phyloP scores from a whole-genome alignment of 1,140 invertebrate species.

The Phocides pigmalion region DNA sequence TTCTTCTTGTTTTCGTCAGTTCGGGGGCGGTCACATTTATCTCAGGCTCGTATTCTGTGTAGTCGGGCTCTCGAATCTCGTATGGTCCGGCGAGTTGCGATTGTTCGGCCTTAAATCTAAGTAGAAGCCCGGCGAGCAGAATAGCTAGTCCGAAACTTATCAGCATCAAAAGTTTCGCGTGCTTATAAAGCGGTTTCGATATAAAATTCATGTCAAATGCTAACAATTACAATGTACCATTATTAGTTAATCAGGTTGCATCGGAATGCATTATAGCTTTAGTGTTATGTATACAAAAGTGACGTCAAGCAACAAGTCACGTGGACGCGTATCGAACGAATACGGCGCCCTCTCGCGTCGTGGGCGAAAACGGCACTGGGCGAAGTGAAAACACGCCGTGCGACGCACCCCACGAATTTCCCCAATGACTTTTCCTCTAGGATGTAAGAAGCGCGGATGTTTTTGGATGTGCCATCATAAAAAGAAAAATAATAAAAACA shows the following conservation, averaged over 20 bases:
- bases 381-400: constrained; percentile 70
- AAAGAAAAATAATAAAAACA: no score
- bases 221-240: constrained; percentile 45
- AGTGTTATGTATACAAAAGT: constrained; percentile 15
- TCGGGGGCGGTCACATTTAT: constrained; percentile 67
- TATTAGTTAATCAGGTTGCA: constrained; percentile 44
- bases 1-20: constrained; percentile 67
- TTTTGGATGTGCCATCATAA: constrained; percentile 57
- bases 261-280: constrained; percentile 45
- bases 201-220: constrained; percentile 72
- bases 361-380: constrained; percentile 73
- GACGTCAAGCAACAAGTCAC: constrained; percentile 69
- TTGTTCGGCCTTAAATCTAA: constrained; percentile 58
- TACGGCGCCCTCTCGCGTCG: constrained; percentile 75
- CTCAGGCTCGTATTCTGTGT: constrained; percentile 59
- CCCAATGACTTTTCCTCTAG: constrained; percentile 73
- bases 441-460: constrained; percentile 57
- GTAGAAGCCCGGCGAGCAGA: constrained; percentile 57
- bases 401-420: constrained; percentile 78
- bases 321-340: constrained; percentile 49
- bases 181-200: constrained; percentile 65
- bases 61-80: constrained; percentile 50
- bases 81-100: constrained; percentile 46
- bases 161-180: constrained; percentile 69
- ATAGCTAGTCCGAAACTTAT: constrained; percentile 59